Percentiles rank a stretch among this genome's conserved stretches.
Conservation (phyloP, 2,113 vertebrate genomes). For the Lepus timidus region DNA sequence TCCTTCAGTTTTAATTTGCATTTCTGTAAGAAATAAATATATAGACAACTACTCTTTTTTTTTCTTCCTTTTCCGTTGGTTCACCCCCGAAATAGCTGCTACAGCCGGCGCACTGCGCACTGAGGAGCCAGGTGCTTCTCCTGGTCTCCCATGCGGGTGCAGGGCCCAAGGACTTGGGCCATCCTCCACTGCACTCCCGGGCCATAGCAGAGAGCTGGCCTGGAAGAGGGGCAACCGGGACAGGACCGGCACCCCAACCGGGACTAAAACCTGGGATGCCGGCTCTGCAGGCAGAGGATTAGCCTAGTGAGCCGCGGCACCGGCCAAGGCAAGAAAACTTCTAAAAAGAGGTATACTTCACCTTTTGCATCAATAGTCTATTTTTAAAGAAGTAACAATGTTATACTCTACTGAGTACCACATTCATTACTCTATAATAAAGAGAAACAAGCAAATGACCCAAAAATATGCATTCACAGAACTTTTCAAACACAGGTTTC, state of each 20-base stretch:
- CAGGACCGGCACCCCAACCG: too few species aligned
- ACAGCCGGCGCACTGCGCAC: too few species aligned
- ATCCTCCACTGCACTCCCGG: too few species aligned
- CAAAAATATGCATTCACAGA: background rate
- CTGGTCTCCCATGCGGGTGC: too few species aligned
- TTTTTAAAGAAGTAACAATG: constrained; percentile 41
- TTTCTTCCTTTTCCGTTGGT: background rate
- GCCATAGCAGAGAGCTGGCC: too few species aligned
- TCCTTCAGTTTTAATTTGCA: constrained; percentile 39
- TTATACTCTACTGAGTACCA: background rate
- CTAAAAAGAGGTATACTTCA: background rate
- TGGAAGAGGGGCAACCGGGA: too few species aligned
- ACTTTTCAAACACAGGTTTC: constrained; percentile 52
- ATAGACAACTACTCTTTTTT: background rate
- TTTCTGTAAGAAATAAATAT: constrained; percentile 47
- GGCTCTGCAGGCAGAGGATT: too few species aligned
- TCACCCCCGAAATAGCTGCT: too few species aligned
- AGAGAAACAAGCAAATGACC: background rate
- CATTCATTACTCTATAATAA: constrained; percentile 8
- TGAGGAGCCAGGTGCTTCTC: background rate
- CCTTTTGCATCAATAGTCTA: background rate
- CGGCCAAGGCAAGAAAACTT: constrained; percentile 38
- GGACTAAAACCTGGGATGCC: too few species aligned
- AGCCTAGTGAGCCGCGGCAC: too few species aligned
- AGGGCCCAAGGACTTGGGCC: too few species aligned